These are phyloP conservation scores for Mythimna vitellina DNA, from an alignment of 2,888 invertebrate species.

Conservation along the genomic window DNA sequence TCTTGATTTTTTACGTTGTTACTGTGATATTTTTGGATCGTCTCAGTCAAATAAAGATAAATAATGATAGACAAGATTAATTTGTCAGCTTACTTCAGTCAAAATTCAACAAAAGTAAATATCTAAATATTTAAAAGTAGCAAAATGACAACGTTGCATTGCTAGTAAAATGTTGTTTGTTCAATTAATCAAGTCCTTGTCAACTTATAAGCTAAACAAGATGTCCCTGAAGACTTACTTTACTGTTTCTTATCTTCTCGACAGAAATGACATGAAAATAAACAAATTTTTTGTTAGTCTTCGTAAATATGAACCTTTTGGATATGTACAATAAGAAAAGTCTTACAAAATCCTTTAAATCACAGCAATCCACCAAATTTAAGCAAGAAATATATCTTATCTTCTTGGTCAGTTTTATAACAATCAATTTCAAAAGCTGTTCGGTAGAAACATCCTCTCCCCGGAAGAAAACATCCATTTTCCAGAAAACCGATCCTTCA, in stretches of 20 bases:
- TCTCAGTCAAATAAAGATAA: not conserved
- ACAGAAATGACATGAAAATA: conserved; percentile 44
- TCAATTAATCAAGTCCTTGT: conserved; percentile 28
- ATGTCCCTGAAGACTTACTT: conserved; percentile 41
- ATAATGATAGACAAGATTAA: conserved; percentile 20
- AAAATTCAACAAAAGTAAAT: not conserved
- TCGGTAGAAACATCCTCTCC: not conserved
- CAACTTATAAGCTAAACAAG: conserved; percentile 34
- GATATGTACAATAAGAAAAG: not conserved
- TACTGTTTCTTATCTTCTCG: conserved; percentile 43
- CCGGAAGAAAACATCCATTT: conserved; percentile 9
- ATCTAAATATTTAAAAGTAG: not conserved
- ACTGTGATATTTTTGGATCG: not conserved
- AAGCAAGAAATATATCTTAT: not conserved
- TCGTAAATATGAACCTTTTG: not conserved
- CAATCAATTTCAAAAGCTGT: conserved; percentile 11
- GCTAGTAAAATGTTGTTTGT: conserved; percentile 13
- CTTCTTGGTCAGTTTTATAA: not conserved
- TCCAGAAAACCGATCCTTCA: conserved; percentile 19
- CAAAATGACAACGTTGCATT: conserved; percentile 3
- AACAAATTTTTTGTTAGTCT: conserved; percentile 39
- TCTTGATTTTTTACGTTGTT: not conserved
- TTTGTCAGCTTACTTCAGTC: conserved; percentile 5
- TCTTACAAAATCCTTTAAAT: not conserved
- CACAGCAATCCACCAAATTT: not conserved